Conservation (phyloP, 1,140 invertebrate species). For the Asobara japonica region DNA sequence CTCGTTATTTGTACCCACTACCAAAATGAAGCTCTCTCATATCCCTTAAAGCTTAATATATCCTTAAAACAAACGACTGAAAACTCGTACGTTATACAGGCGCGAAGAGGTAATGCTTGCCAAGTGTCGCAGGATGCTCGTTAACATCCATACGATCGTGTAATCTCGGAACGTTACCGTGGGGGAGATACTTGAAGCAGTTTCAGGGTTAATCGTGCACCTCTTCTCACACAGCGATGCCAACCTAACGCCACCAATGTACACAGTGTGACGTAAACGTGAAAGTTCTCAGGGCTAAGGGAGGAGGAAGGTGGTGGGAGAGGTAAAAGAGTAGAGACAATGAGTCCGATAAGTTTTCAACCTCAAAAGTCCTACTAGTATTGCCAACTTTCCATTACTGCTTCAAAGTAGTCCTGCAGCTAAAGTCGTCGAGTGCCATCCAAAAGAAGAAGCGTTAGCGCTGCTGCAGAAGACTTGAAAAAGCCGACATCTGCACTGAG, state of each 20-base stretch:
- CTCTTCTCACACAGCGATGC: not conserved
- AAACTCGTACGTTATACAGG: constrained; percentile 2
- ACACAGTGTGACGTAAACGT: not conserved
- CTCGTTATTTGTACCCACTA: not conserved
- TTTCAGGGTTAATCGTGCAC: constrained; percentile 29
- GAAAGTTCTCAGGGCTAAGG: not conserved
- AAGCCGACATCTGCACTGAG: too few relatives aligned
- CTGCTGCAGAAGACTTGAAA: too few relatives aligned
- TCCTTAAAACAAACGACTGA: not conserved
- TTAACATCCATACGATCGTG: constrained; percentile 21
- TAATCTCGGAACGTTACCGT: not conserved
- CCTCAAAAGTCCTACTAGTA: not conserved
- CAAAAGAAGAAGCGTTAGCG: too few relatives aligned
- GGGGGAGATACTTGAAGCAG: constrained; percentile 18
- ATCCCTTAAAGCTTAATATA: not conserved
- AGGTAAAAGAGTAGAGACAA: too few relatives aligned
- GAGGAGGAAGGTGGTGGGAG: not conserved
- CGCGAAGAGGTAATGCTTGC: not conserved
- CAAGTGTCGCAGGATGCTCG: constrained; percentile 14
- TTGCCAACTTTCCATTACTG: not conserved
- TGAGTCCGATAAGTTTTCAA: not conserved
- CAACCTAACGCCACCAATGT: not conserved
- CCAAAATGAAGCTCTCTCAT: not conserved
- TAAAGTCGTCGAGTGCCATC: too few relatives aligned
- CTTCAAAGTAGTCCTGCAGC: too few relatives aligned